These are phyloP conservation scores for Polydrusus tereticollis DNA, from an alignment of 2,888 invertebrate species.

Conservation along the genomic window DNA sequence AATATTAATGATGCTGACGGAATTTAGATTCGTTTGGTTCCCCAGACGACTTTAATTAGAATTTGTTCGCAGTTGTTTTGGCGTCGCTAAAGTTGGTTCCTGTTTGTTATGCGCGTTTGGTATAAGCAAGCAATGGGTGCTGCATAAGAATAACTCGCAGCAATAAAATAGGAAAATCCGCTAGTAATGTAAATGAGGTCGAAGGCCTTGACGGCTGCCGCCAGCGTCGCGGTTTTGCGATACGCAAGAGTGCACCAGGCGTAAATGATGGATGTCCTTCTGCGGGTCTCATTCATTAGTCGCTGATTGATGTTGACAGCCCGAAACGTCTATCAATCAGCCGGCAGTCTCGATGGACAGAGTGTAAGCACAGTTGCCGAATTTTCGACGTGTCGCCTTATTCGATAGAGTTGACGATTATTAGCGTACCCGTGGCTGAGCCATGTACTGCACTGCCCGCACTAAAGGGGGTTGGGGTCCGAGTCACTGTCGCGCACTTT, in stretches of 20 bases:
- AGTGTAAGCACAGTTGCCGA: slow-evolving; percentile 53
- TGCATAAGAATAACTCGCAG: slow-evolving; percentile 49
- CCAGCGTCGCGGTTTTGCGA: slow-evolving; percentile 38
- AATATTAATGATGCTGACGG: slow-evolving; percentile 13
- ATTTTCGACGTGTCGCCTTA: slow-evolving; percentile 54
- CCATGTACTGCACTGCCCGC: slow-evolving; percentile 84
- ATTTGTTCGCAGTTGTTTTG: slow-evolving; percentile 41
- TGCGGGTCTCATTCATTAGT: slow-evolving; percentile 55
- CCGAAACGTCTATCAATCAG: slow-evolving; percentile 53
- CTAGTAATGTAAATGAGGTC: slow-evolving; percentile 51
- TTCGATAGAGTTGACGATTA: slow-evolving; percentile 56
- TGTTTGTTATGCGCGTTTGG: slow-evolving; percentile 47
- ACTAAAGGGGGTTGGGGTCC: slow-evolving; percentile 63
- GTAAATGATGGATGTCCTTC: slow-evolving; percentile 57
- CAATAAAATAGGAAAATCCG: slow-evolving; percentile 26
- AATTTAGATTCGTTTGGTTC: slow-evolving; percentile 32
- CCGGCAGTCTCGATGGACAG: slow-evolving; percentile 47
- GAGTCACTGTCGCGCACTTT: slow-evolving; percentile 56
- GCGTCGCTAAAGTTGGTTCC: slow-evolving; percentile 32
- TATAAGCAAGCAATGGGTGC: slow-evolving; percentile 45
- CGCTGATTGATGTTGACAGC: slow-evolving; percentile 58
- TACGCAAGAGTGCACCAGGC: slow-evolving; percentile 54
- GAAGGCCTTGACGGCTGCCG: slow-evolving; percentile 46
- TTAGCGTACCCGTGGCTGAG: slow-evolving; percentile 90
- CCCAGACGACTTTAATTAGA: slow-evolving; percentile 36